Base-by-base conservation (phyloP, 1,140 invertebrate species). In the Stenopsyche tienmushanensis region DNA sequence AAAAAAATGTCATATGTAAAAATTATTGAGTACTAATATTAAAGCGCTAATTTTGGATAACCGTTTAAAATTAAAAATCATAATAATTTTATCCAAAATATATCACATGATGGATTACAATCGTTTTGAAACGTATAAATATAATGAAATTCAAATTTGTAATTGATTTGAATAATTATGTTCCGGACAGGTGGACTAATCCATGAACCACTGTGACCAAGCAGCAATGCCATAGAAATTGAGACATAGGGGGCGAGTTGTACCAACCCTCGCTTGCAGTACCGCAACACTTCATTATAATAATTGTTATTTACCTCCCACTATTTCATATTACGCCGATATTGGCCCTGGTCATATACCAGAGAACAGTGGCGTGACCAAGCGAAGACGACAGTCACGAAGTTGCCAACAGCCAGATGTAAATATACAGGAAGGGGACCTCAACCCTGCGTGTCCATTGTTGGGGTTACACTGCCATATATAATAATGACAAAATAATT, bases 291-390 rank as follows among this genome's bases (percentile, higher is more conserved):
- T 67, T 58, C 65, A 67, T 67, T 67, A 67, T 67, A 63, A 67
- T 67, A 67, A 67, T 67, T 67, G 60, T 63, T 63, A 67, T 67
- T 67, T 67, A 64, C 65, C 65, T 47, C 65, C 25, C 62, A n/a
- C 13, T 21, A 17, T 18, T 18, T 18, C 53, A 29, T 39, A 39
- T 34, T 39, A 57, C n/a, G 10, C 26, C 15, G 25, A 25, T 25
- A 41, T 58, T 58, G 55, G 23, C 5, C 20, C 8, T 58, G 55
- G 55, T 58, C 55, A 58, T 45, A 29, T 45, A 23, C 42, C 13
- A 24, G 54, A 25, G n/a, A n/a, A n/a, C n/a, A n/a, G n/a, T 67
- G 23, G 65, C 65, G 65, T 67, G 65, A 67, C 54, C 42, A 15
- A 13, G 18, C 15, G 34, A 18, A 34, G 42, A 9, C 54, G n/a